Base-by-base conservation (phyloP, 2,113 vertebrate species). In the Oncorhynchus gorbuscha region DNA sequence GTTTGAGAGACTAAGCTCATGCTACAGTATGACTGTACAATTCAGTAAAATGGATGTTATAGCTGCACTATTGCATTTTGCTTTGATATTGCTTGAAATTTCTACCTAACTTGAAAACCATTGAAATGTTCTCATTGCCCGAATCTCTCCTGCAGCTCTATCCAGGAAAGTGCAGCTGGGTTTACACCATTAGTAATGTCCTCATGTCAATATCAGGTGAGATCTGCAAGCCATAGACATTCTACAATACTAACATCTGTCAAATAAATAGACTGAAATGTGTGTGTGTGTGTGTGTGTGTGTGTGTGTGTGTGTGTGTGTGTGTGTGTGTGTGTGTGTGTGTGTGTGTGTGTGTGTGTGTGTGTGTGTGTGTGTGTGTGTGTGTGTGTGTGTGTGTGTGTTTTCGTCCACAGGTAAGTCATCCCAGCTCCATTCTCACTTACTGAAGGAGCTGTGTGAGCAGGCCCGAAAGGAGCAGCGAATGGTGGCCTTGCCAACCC, bases 141-240 rank as follows among this genome's bases (percentile, higher is more conserved):
- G 39, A 16, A 24, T 62, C 59, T 62, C 6, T 16, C 59, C n/a
- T 70, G 73, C 55, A 9, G 96, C 87, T 97, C 55, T 96, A 93
- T 81, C 93, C 95, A 3, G 94, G 94, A 76, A 94, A 93, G 82
- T 97, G 96, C 4, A 94, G 88, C 16, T 97, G 96, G 96, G 85
- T 97, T 4, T 95, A 96, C 89, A 94, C 90, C 84, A 94, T 96
- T 64, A 94, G 90, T 76, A 95, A 95, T 3, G 89, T 96, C 22
- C 93, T 97, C 81, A 96, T 97, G 95, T 96, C 96, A 3, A 90
- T 97, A 67, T 96, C 96, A 85, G 96, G 96, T 97, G 87, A 82
- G 82, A 20, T 32, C 58, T 1, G 49, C 30, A 59, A 55, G 24
- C 16, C 65, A 72, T 59, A 22, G 49, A 28, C 26, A 30, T 32